phyloP scores from a whole-genome alignment of 1,140 invertebrate species.

The Helicoverpa zea region DNA sequence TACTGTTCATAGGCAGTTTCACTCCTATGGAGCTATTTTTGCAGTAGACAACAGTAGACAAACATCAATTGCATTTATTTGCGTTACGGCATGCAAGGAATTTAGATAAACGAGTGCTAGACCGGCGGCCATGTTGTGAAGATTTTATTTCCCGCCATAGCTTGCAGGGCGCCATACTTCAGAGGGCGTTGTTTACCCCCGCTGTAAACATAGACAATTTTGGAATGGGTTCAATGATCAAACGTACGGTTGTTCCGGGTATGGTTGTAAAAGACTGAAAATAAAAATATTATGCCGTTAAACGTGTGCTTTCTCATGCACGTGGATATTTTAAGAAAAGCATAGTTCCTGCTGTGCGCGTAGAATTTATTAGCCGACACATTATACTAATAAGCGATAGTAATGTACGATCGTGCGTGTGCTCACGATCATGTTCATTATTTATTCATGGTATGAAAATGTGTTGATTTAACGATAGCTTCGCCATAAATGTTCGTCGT shows the following conservation, averaged over 20 bases:
- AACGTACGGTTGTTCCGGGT: slow-evolving; percentile 30
- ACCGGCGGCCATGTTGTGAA: slow-evolving; percentile 38
- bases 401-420: slow-evolving; percentile 5
- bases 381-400: slow-evolving; percentile 21
- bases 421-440: not conserved
- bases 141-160: slow-evolving; percentile 36
- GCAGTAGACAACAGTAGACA: slow-evolving; percentile 35
- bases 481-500: not conserved
- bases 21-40: slow-evolving; percentile 29
- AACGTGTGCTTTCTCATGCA: not conserved
- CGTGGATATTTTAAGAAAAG: not conserved
- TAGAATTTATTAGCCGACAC: not conserved
- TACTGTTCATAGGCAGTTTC: slow-evolving; percentile 23
- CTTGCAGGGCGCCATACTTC: slow-evolving; percentile 33
- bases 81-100: slow-evolving; percentile 34
- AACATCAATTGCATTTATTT: slow-evolving; percentile 40
- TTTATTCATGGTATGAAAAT: slow-evolving; percentile 25
- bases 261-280: slow-evolving; percentile 6
- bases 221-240: slow-evolving; percentile 41
- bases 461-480: slow-evolving; percentile 11
- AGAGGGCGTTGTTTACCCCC: slow-evolving; percentile 26
- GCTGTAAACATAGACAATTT: slow-evolving; percentile 47
- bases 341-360: not conserved
- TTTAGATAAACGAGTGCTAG: slow-evolving; percentile 33
- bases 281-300: not conserved